These are phyloP conservation scores for Myotis pilosus DNA, from an alignment of 2,797 vertebrate species.

Conservation along the genomic window DNA sequence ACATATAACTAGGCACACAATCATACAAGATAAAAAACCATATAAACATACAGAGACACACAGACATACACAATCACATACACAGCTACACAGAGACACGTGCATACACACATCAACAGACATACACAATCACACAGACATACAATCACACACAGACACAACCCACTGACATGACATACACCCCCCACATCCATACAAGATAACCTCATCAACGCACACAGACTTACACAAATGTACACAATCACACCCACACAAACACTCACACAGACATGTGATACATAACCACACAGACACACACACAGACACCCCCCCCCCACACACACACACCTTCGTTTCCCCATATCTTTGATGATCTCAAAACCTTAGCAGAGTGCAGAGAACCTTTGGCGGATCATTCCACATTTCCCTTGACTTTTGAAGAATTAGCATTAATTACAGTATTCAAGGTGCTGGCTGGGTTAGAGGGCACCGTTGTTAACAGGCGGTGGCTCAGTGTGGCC, in stretches of 20 bases:
- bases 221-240: accelerated
- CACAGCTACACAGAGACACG: background rate
- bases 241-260: background rate
- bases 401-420: constrained; percentile 14
- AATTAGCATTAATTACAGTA: constrained; percentile 4
- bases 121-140: background rate
- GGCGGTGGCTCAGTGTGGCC: background rate
- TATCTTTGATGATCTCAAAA: background rate
- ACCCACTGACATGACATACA: background rate
- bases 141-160: background rate
- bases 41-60: background rate
- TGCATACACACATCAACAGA: background rate
- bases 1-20: background rate
- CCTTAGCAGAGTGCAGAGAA: too few species aligned
- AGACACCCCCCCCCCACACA: accelerated
- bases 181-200: background rate
- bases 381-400: background rate
- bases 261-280: background rate
- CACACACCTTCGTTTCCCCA: background rate
- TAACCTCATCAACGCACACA: background rate
- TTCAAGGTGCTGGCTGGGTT: background rate
- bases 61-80: background rate
- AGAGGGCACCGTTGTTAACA: background rate
- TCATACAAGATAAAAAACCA: too few species aligned
- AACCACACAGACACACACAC: background rate